These are phyloP conservation scores for Microctenopoma stevenorrisi DNA, from an alignment of 2,797 vertebrate genomes.

Conservation along the genomic window DNA sequence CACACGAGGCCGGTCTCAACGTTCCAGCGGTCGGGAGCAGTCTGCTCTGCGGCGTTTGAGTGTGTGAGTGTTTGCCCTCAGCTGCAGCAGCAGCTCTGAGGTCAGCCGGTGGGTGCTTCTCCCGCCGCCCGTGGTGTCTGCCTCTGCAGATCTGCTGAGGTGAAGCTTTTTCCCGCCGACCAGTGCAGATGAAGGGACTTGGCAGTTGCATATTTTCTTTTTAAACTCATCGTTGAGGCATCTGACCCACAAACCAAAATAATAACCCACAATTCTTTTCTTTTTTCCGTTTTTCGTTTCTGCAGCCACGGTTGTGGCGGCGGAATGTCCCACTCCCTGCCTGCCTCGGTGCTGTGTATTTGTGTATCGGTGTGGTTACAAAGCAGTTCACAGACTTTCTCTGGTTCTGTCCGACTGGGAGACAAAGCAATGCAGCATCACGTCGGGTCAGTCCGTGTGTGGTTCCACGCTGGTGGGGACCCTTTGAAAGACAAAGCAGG, in stretches of 20 bases:
- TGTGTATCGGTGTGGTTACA: constrained; percentile 53
- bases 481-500: constrained; percentile 41
- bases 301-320: constrained; percentile 29
- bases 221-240: constrained; percentile 60
- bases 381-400: constrained; percentile 53
- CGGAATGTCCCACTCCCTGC: constrained; percentile 23
- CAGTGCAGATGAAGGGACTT: constrained; percentile 50
- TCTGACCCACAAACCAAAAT: constrained; percentile 67
- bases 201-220: constrained; percentile 80
- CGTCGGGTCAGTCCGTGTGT: constrained; percentile 48
- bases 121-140: constrained; percentile 36
- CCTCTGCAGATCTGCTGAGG: constrained; percentile 62
- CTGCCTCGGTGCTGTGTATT: constrained; percentile 45
- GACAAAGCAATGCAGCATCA: constrained; percentile 84
- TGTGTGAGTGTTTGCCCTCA: constrained; percentile 57
- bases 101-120: constrained; percentile 51
- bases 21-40: constrained; percentile 65
- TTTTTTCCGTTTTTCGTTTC: constrained; percentile 38
- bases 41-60: constrained; percentile 46
- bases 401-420: constrained; percentile 46
- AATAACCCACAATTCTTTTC: constrained; percentile 55
- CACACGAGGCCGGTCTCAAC: constrained; percentile 28
- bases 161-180: constrained; percentile 45
- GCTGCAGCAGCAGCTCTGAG: constrained; percentile 55
- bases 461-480: constrained; percentile 52